Percentiles rank a stretch among this genome's conserved stretches.
These are phyloP conservation scores for Volucella bombylans DNA, from an alignment of 2,888 invertebrate species.

Conservation along the genomic window DNA sequence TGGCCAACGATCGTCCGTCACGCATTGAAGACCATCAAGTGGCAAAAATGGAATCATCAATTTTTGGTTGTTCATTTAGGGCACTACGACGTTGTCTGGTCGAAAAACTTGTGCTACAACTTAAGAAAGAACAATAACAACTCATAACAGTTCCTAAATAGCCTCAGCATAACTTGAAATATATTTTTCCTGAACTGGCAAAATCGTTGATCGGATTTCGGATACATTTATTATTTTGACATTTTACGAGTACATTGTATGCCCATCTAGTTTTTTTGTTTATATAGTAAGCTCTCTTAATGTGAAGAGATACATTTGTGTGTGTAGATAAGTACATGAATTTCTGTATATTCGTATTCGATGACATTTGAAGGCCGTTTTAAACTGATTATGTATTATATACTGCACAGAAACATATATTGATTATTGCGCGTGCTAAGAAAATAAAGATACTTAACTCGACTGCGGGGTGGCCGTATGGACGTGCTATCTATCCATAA, in stretches of 20 bases:
- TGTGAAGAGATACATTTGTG: background rate
- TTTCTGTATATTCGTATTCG: background rate
- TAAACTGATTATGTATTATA: slow-evolving; percentile 24
- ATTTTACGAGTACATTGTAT: slow-evolving; percentile 14
- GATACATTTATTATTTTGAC: slow-evolving; percentile 23
- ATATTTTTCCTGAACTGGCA: slow-evolving; percentile 3
- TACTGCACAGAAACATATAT: background rate
- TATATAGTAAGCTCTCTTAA: background rate
- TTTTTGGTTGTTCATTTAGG: background rate
- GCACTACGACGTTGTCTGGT: background rate
- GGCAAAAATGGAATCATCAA: too few relatives aligned
- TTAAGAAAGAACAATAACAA: background rate
- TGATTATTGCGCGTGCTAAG: slow-evolving; percentile 24
- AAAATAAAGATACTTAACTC: background rate
- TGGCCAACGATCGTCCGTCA: background rate
- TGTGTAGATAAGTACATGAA: too few relatives aligned
- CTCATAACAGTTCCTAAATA: background rate
- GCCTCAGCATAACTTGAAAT: background rate
- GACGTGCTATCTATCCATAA: slow-evolving; percentile 6
- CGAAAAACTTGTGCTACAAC: slow-evolving; percentile 10
- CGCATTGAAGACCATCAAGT: too few relatives aligned
- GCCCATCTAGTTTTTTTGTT: slow-evolving; percentile 7
- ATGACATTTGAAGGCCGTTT: slow-evolving; percentile 39
- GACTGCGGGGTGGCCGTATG: slow-evolving; percentile 5
- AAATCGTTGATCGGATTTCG: background rate